These are phyloP conservation scores for Epinephelus coioides DNA, from an alignment of 2,797 vertebrate species.

Conservation along the genomic window DNA sequence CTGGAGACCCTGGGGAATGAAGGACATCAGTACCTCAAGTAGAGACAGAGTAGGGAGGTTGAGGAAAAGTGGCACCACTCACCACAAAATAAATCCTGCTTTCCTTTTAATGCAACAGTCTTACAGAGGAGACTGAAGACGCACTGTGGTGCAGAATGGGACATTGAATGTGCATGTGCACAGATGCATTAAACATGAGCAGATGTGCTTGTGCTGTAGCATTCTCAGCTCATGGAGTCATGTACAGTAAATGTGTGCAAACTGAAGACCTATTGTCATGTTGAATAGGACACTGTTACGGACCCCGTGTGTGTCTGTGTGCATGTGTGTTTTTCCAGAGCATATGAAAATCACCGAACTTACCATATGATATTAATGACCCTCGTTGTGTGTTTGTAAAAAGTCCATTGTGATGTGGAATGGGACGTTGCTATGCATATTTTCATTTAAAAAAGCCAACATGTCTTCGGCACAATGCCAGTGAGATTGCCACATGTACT, in stretches of 20 bases:
- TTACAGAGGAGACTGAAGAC: constrained; percentile 8
- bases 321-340: not conserved
- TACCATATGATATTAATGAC: constrained; percentile 44
- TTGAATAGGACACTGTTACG: constrained; percentile 38
- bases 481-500: constrained; percentile 43
- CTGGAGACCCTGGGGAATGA: constrained; percentile 22
- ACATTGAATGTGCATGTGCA: constrained; percentile 6
- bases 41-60: constrained; percentile 15
- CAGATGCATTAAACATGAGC: constrained; percentile 51
- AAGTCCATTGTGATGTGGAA: constrained; percentile 50
- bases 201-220: constrained; percentile 7
- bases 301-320: not conserved
- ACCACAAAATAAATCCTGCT: constrained; percentile 21
- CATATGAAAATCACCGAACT: constrained; percentile 38
- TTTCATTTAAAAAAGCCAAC: constrained; percentile 23
- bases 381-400: constrained; percentile 18
- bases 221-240: constrained; percentile 34
- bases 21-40: constrained; percentile 24
- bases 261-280: constrained; percentile 50
- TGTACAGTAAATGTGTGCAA: constrained; percentile 27
- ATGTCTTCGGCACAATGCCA: constrained; percentile 27
- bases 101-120: constrained; percentile 8
- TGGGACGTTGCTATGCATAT: constrained; percentile 5
- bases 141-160: constrained; percentile 3
- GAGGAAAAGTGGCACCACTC: constrained; percentile 25